Percentiles rank a stretch among this genome's conserved stretches.
These are phyloP conservation scores for Cariama cristata DNA, from an alignment of 2,113 vertebrate species.

Conservation along the genomic window DNA sequence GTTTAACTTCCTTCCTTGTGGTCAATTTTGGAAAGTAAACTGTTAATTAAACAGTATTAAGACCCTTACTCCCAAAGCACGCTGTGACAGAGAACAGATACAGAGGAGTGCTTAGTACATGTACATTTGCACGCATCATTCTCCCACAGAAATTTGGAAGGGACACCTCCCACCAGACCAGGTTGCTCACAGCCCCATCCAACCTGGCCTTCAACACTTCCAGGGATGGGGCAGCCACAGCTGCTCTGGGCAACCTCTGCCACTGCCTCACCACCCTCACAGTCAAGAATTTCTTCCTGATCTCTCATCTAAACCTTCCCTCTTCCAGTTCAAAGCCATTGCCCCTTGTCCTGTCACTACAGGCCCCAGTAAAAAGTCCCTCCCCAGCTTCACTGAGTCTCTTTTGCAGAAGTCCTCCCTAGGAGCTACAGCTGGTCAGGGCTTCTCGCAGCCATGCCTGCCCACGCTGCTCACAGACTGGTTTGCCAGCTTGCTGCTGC, in stretches of 20 bases:
- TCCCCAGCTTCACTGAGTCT: neutral
- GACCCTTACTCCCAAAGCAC: neutral
- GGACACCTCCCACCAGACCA: too few relatives aligned
- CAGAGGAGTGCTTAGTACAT: neutral
- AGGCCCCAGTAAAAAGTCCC: too few relatives aligned
- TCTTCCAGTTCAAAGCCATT: too few relatives aligned
- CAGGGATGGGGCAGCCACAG: too few relatives aligned
- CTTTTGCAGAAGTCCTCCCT: neutral
- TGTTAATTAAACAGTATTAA: neutral
- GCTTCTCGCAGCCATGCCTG: neutral
- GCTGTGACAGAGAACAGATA: neutral
- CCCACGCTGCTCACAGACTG: neutral
- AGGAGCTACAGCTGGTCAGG: rapidly evolving
- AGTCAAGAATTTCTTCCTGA: too few relatives aligned
- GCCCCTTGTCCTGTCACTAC: too few relatives aligned
- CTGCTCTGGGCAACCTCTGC: too few relatives aligned
- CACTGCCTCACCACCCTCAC: too few relatives aligned
- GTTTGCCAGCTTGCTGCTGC: neutral
- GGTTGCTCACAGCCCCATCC: too few relatives aligned
- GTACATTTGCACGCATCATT: neutral
- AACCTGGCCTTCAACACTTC: too few relatives aligned
- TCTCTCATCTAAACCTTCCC: too few relatives aligned
- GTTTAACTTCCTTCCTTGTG: slow-evolving; percentile 47
- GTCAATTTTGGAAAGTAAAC: slow-evolving; percentile 50
- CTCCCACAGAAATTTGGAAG: neutral